Conservation (phyloP, 2,888 invertebrate species). For the Mythimna impura region DNA sequence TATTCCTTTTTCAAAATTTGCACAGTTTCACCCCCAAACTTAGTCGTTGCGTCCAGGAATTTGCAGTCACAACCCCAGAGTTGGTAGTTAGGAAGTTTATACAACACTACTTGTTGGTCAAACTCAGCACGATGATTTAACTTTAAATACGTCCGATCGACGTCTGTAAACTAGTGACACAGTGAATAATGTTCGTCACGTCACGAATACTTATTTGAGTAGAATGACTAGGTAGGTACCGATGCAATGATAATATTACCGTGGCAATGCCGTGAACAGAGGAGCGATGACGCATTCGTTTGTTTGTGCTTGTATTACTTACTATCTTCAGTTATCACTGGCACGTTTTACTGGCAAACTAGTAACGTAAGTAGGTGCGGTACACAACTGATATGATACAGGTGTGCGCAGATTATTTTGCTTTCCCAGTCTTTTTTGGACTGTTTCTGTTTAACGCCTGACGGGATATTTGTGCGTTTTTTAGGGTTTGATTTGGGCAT, state of each 20-base stretch:
- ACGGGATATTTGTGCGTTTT: too few relatives aligned
- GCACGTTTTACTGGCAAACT: conserved; percentile 12
- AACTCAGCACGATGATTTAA: conserved; percentile 2
- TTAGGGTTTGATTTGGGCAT: too few relatives aligned
- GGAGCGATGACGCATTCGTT: conserved; percentile 25
- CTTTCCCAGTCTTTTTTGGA: background rate
- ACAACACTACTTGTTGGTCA: background rate
- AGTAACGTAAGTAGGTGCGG: background rate
- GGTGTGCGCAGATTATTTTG: conserved; percentile 18
- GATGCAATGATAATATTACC: too few relatives aligned
- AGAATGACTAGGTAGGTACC: conserved; percentile 6
- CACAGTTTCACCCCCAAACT: background rate
- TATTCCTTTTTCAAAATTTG: conserved; percentile 1
- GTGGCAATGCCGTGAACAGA: background rate
- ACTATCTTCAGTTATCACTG: conserved; percentile 17
- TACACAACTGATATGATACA: conserved; percentile 30
- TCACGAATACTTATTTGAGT: conserved; percentile 13
- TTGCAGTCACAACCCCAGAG: background rate
- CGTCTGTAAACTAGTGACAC: background rate
- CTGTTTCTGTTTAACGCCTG: too few relatives aligned
- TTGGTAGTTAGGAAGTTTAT: background rate
- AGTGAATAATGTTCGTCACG: conserved; percentile 21
- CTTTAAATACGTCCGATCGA: conserved; percentile 10
- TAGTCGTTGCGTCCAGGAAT: background rate
- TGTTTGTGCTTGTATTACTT: conserved; percentile 21